Percentiles rank a stretch among this genome's conserved stretches.
phyloP scores from a whole-genome alignment of 1,140 invertebrate genomes.

The Drosophila grimshawi region DNA sequence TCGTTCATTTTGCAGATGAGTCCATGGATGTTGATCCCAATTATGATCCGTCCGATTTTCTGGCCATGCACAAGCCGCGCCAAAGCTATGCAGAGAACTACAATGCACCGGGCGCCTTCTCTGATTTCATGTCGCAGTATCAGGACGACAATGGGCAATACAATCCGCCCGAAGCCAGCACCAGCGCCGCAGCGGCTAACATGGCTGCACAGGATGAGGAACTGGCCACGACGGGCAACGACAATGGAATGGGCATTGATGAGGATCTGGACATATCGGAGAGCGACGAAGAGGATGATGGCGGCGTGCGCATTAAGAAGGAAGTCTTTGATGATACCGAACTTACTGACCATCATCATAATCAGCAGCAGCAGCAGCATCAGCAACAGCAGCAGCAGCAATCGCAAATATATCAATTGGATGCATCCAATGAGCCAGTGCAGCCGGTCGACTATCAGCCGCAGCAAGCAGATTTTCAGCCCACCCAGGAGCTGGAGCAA shows the following conservation, averaged over 20 bases:
- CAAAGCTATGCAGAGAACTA: slow-evolving; percentile 47
- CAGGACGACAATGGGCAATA: slow-evolving; percentile 65
- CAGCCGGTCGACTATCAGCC: slow-evolving; percentile 27
- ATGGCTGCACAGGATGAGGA: slow-evolving; percentile 32
- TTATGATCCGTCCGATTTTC: slow-evolving; percentile 94
- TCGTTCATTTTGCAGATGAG: slow-evolving; percentile 86
- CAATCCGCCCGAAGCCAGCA: slow-evolving; percentile 55
- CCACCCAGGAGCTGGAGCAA: slow-evolving; percentile 46
- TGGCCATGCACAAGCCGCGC: slow-evolving; percentile 84
- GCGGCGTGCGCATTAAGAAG: slow-evolving; percentile 63
- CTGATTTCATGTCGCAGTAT: slow-evolving; percentile 58
- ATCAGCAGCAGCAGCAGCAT: slow-evolving; percentile 24
- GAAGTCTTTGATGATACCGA: slow-evolving; percentile 68
- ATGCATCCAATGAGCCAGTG: slow-evolving; percentile 55
- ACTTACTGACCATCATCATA: slow-evolving; percentile 17
- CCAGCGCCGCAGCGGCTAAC: slow-evolving; percentile 42
- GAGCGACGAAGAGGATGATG: slow-evolving; percentile 89
- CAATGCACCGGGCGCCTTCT: slow-evolving; percentile 52
- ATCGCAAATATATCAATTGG: slow-evolving; percentile 59
- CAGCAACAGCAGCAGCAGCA: slow-evolving; percentile 37
- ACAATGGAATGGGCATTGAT: slow-evolving; percentile 86
- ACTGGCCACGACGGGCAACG: slow-evolving; percentile 34
- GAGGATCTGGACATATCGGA: slow-evolving; percentile 92
- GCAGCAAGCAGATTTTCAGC: slow-evolving; percentile 36
- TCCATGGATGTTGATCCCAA: slow-evolving; percentile 92